Evolutionary conservation across 92 coral and sea anemone species (phyloP).

Genomic region (Parazoanthus swiftii): DNA sequence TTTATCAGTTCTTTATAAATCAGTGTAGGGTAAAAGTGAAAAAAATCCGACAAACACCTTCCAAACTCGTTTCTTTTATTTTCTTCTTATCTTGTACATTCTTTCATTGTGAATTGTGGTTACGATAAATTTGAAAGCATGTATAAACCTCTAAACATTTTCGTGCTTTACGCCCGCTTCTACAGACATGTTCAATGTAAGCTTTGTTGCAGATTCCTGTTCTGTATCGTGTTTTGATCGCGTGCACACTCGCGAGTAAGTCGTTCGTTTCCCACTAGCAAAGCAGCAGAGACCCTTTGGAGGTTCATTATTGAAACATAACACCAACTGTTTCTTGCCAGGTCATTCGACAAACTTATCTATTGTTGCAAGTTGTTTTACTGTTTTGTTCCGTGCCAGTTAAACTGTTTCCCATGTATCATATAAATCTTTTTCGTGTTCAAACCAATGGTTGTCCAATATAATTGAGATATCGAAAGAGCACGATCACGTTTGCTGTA

Average conservation of each 20-base stretch:
- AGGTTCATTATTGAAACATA: neutral
- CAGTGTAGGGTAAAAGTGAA: neutral
- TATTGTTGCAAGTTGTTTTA: neutral
- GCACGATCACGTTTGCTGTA: neutral
- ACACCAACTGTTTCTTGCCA: neutral
- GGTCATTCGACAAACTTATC: neutral
- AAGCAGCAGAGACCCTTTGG: neutral
- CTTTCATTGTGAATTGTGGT: neutral
- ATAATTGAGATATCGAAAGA: neutral
- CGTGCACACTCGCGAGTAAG: neutral
- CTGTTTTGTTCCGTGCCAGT: neutral
- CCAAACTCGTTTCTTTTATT: neutral
- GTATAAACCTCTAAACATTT: neutral
- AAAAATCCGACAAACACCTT: neutral
- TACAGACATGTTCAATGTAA: neutral
- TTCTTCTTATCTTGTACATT: neutral
- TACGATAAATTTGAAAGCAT: neutral
- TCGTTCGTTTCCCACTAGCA: neutral
- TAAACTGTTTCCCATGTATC: neutral
- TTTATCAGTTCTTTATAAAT: neutral
- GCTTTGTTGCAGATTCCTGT: neutral
- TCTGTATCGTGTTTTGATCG: conserved; percentile 1
- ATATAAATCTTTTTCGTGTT: neutral
- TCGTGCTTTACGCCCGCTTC: neutral
- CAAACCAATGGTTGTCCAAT: neutral